Percentiles rank a stretch among this genome's conserved stretches.
Conservation (phyloP, 2,113 vertebrate genomes). For the Corydoras sp. region DNA sequence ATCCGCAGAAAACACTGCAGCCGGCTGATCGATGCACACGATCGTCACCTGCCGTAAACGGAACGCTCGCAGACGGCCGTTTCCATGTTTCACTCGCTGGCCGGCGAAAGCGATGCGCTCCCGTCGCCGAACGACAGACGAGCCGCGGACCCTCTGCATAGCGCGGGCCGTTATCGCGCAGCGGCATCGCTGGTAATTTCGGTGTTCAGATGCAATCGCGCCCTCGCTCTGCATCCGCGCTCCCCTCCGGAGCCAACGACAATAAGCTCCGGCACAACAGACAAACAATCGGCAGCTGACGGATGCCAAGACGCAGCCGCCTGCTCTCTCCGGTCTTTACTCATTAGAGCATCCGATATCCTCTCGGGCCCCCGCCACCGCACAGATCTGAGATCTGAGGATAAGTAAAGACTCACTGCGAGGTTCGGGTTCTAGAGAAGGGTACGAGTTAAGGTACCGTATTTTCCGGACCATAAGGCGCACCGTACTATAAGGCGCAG, state of each 20-base stretch:
- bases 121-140: no score
- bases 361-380: not conserved
- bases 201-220: constrained; percentile 71
- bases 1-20: no score
- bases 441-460: no score
- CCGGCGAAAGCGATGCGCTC: no score
- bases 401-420: not conserved
- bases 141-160: constrained; percentile 38
- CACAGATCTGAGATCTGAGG: not conserved
- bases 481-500: no score
- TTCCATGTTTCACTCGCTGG: not conserved
- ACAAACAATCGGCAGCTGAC: constrained; percentile 63
- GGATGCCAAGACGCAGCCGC: constrained; percentile 20
- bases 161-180: constrained; percentile 57
- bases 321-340: not conserved
- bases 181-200: constrained; percentile 70
- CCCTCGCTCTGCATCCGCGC: constrained; percentile 47
- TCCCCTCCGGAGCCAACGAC: constrained; percentile 68
- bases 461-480: no score
- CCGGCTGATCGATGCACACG: no score
- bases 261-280: constrained; percentile 68
- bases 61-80: no score
- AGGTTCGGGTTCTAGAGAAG: not conserved
- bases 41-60: no score
- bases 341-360: no score